These are phyloP conservation scores for Pachymerium ferrugineum DNA, from an alignment of 2,888 invertebrate genomes.

Conservation along the genomic window DNA sequence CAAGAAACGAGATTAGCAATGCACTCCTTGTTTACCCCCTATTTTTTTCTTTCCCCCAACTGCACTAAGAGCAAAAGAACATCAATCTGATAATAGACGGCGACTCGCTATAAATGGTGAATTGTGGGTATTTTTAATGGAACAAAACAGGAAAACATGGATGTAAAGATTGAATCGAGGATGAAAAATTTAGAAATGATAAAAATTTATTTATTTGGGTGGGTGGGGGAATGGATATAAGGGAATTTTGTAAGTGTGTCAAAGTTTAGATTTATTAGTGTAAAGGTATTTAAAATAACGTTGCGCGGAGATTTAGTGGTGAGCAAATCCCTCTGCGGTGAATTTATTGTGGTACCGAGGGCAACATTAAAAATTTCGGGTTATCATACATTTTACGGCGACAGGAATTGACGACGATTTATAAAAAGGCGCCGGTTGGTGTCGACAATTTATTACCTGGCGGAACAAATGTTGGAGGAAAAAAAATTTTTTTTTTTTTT, in stretches of 20 bases:
- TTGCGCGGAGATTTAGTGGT: not conserved
- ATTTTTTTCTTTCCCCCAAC: not conserved
- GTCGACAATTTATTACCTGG: too few relatives aligned
- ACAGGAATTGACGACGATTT: too few relatives aligned
- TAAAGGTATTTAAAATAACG: not conserved
- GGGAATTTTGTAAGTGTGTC: too few relatives aligned
- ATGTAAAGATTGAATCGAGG: not conserved
- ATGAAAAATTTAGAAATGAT: not conserved
- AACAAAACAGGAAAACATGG: not conserved
- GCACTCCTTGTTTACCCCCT: not conserved
- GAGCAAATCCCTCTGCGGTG: not conserved
- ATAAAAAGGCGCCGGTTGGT: too few relatives aligned
- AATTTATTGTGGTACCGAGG: not conserved
- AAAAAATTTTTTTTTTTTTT: too few relatives aligned
- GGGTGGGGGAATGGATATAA: too few relatives aligned
- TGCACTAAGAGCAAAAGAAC: not conserved
- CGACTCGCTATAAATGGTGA: not conserved
- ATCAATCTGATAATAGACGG: not conserved
- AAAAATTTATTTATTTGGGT: not conserved
- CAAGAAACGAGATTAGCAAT: constrained; percentile 9
- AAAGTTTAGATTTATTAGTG: not conserved
- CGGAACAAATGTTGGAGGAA: too few relatives aligned
- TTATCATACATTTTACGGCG: too few relatives aligned
- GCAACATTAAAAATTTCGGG: not conserved
- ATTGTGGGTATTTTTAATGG: constrained; percentile 4